These are phyloP conservation scores for Aphelinus certus DNA, from an alignment of 1,140 invertebrate genomes.

Conservation along the genomic window DNA sequence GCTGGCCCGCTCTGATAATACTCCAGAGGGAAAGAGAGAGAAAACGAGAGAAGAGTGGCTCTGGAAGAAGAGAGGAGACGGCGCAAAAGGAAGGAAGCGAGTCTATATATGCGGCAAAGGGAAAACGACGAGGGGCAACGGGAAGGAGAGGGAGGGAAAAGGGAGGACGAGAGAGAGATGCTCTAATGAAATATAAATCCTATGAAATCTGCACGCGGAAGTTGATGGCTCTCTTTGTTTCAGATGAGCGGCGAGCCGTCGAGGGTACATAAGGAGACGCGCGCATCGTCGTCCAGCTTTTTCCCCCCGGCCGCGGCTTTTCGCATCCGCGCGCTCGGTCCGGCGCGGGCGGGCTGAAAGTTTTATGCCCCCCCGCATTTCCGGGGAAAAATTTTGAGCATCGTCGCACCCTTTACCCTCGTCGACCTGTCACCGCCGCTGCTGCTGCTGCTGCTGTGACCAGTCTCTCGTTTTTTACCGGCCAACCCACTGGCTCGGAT, in stretches of 20 bases:
- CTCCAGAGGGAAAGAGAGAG: slow-evolving; percentile 10
- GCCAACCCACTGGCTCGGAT: too few relatives aligned
- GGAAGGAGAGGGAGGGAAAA: slow-evolving; percentile 12
- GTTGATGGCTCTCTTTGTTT: slow-evolving; percentile 30
- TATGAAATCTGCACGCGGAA: slow-evolving; percentile 44
- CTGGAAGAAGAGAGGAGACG: too few relatives aligned
- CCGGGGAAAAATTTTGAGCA: slow-evolving; percentile 8
- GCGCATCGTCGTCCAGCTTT: neutral
- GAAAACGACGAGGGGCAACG: neutral
- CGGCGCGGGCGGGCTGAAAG: neutral
- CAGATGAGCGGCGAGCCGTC: too few relatives aligned
- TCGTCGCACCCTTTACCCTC: neutral
- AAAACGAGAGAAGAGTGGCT: neutral
- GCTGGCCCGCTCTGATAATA: slow-evolving; percentile 1
- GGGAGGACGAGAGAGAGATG: slow-evolving; percentile 16
- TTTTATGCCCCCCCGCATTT: slow-evolving; percentile 18
- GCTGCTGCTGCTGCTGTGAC: too few relatives aligned
- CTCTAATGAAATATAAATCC: slow-evolving; percentile 48
- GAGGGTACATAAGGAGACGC: too few relatives aligned
- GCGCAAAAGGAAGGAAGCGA: too few relatives aligned
- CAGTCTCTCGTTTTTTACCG: too few relatives aligned
- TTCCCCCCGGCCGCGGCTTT: too few relatives aligned
- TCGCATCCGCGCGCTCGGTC: too few relatives aligned
- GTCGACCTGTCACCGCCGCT: too few relatives aligned
- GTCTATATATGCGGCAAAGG: neutral